phyloP scores from a whole-genome alignment of 2,113 vertebrate genomes.

The Nannobrachium achirus region DNA sequence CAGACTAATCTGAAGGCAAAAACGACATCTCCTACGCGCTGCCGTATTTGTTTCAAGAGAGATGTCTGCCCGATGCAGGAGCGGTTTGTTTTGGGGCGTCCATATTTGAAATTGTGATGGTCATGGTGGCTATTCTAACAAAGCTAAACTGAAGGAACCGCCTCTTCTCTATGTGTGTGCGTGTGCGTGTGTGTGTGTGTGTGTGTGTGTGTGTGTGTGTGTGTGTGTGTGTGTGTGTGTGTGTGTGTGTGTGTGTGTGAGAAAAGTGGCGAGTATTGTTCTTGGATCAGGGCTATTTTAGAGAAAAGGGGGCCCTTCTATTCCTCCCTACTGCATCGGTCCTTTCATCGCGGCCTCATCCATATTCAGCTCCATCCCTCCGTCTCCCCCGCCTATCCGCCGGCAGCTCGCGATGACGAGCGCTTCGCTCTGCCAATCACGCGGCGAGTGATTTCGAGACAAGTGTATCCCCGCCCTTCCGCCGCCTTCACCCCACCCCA shows the following conservation, averaged over 20 bases:
- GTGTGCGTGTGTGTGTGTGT: background rate
- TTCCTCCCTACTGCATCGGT: conserved; percentile 54
- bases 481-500: conserved; percentile 53
- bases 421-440: conserved; percentile 69
- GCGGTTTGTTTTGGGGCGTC: conserved; percentile 17
- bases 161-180: conserved; percentile 19
- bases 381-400: conserved; percentile 71
- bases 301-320: conserved; percentile 47
- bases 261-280: conserved; percentile 64
- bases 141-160: conserved; percentile 47
- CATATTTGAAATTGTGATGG: conserved; percentile 31
- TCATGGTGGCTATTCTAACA: conserved; percentile 38
- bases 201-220: conserved; percentile 11
- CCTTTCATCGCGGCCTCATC: conserved; percentile 77
- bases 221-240: conserved; percentile 15
- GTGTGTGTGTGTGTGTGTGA: conserved; percentile 30
- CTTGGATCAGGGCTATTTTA: conserved; percentile 46
- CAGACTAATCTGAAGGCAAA: too few species aligned
- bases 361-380: conserved; percentile 73
- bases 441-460: conserved; percentile 31
- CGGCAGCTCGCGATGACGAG: conserved; percentile 46
- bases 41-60: too few species aligned
- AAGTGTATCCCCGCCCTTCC: conserved; percentile 59
- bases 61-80: conserved; percentile 1
- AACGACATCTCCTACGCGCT: too few species aligned